phyloP scores from a whole-genome alignment of 2,797 vertebrate genomes.

The Salmo trutta region DNA sequence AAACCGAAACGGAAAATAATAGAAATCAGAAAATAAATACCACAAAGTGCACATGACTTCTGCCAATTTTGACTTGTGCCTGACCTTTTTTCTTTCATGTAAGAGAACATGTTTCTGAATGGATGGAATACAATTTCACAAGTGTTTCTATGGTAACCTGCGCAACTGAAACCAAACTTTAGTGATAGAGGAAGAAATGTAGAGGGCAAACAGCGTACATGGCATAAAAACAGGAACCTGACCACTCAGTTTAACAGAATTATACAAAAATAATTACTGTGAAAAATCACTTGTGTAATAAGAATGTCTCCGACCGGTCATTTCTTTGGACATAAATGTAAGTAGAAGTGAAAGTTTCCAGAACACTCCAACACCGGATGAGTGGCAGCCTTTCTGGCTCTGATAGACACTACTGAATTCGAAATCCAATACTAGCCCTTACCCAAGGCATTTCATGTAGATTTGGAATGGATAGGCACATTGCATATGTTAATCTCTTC shows the following conservation, averaged over 20 bases:
- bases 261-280: background rate
- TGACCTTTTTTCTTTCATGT: background rate
- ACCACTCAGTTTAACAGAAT: background rate
- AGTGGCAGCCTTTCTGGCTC: background rate
- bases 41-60: background rate
- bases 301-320: background rate
- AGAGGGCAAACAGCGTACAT: background rate
- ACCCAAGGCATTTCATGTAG: background rate
- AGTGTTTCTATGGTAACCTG: constrained; percentile 32
- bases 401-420: background rate
- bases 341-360: too few species aligned
- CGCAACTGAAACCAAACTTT: constrained; percentile 7
- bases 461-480: background rate
- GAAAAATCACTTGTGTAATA: background rate
- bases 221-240: background rate
- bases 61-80: constrained; percentile 6
- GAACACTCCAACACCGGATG: too few species aligned
- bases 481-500: background rate
- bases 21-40: background rate
- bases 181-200: constrained; percentile 29
- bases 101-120: constrained; percentile 3
- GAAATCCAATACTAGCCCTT: background rate
- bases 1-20: background rate
- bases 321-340: background rate
- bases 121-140: background rate